A percentile compares a stretch with the other conserved stretches of the same genome.
phyloP scores from a whole-genome alignment of 2,888 invertebrate genomes.

The Scotopteryx bipunctaria region DNA sequence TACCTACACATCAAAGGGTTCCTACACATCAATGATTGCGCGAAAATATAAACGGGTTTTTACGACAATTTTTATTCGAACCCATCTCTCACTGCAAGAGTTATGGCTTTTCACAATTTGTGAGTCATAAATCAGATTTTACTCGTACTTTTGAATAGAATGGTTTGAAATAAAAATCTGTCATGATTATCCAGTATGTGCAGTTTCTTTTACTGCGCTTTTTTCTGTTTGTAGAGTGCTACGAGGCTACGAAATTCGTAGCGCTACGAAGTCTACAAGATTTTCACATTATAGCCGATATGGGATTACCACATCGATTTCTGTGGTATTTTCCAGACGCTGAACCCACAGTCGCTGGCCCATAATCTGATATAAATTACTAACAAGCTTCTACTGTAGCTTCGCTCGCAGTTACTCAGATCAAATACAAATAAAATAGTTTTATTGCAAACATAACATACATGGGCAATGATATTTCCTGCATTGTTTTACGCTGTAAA shows the following conservation, averaged over 20 bases:
- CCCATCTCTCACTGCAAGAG: conserved; percentile 5
- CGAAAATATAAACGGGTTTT: conserved; percentile 4
- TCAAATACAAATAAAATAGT: too few species aligned
- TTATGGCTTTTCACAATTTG: conserved; percentile 12
- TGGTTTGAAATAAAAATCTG: conserved; percentile 5
- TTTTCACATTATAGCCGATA: neutral
- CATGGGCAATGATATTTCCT: too few species aligned
- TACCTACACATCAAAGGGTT: too few species aligned
- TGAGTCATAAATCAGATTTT: conserved; percentile 15
- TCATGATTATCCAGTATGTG: neutral
- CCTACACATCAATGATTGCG: neutral
- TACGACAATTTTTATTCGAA: conserved; percentile 10
- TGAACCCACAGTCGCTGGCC: too few species aligned
- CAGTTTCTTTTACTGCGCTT: neutral
- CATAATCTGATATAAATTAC: too few species aligned
- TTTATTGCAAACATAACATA: too few species aligned
- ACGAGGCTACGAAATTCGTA: conserved; percentile 2
- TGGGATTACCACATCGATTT: too few species aligned
- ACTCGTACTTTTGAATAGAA: too few species aligned
- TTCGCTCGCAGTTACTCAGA: too few species aligned
- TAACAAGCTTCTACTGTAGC: too few species aligned
- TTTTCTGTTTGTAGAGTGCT: neutral
- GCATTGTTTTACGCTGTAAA: too few species aligned
- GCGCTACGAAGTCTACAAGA: neutral
- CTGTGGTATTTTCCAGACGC: too few species aligned